A percentile compares a stretch with the other conserved stretches of the same genome.
phyloP scores from a whole-genome alignment of 2,113 vertebrate genomes.

The Nannospalax galili region DNA sequence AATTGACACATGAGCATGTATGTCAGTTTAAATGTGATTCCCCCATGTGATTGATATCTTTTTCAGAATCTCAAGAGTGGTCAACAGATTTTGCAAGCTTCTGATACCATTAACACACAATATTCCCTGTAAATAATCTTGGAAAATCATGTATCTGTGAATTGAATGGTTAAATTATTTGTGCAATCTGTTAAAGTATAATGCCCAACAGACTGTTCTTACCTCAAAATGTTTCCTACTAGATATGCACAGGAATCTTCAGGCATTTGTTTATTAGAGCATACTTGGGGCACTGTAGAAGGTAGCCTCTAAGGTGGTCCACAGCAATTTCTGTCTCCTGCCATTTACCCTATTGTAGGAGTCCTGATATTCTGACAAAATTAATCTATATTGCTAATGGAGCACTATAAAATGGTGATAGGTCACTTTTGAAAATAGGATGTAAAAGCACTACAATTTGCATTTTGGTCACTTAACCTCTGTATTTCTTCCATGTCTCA shows the following conservation, averaged over 20 bases:
- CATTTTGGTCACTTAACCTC: not conserved
- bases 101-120: not conserved
- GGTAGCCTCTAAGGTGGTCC: not conserved
- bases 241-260: not conserved
- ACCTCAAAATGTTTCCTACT: not conserved
- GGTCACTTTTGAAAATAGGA: not conserved
- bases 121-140: not conserved
- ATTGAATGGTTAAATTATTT: not conserved
- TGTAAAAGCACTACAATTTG: not conserved
- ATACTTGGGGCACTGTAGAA: not conserved
- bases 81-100: not conserved
- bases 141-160: not conserved
- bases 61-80: not conserved
- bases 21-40: not conserved
- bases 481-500: not conserved
- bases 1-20: not conserved
- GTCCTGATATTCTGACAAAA: not conserved
- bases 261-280: not conserved
- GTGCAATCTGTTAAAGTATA: not conserved
- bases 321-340: not conserved
- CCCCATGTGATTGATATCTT: not conserved
- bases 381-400: not conserved
- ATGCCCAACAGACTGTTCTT: not conserved
- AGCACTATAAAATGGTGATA: not conserved
- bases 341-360: not conserved